Base-by-base conservation (phyloP, 2,888 invertebrate species). In the Limenitis camilla region DNA sequence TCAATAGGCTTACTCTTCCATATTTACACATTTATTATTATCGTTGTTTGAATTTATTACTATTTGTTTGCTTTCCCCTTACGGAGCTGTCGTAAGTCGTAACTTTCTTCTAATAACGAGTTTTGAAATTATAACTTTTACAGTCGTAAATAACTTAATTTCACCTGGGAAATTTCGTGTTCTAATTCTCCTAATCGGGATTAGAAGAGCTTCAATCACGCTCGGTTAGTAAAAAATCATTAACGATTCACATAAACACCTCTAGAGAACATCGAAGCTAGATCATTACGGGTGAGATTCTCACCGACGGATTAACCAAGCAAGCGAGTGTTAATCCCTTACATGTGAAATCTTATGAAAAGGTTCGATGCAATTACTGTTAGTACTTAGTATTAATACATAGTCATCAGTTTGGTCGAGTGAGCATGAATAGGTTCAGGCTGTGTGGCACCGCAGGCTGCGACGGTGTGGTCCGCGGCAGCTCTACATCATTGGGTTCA, bases 291-390 rank as follows among this genome's bases (percentile, higher is more conserved):
- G 49, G 54, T 60, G 49, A 62, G 61, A 65, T 72, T 81, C 79
- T 71, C 81, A 81, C 72, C 67, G 61, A 62, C 68, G 76, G 86
- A 84, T 84, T 83, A 84, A 78, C 71, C 69, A 75, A 77, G 78
- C 73, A 71, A 74, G 78, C 73, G 68, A 70, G 66, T 69, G 71
- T 69, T 85, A 85, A 86, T 85, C 82, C 67, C 70, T 71, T 81
- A 76, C 78, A 76, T 68, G 74, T 81, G 78, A 78, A 81, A 77
- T 76, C 66, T 71, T 64, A 69, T 77, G 76, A 52, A 49, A 77
- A 75, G 75, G 66, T 70, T 72, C 52, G 58, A 53, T 66, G 72
- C 72, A 78, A 80, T 79, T 78, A 80, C 81, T 76, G 72, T 69
- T 71, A 66, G 70, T 73, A 72, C 74, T 69, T 71, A 66, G 70